These are phyloP conservation scores for Ondatra zibethicus DNA, from an alignment of 2,113 vertebrate species.

Conservation along the genomic window DNA sequence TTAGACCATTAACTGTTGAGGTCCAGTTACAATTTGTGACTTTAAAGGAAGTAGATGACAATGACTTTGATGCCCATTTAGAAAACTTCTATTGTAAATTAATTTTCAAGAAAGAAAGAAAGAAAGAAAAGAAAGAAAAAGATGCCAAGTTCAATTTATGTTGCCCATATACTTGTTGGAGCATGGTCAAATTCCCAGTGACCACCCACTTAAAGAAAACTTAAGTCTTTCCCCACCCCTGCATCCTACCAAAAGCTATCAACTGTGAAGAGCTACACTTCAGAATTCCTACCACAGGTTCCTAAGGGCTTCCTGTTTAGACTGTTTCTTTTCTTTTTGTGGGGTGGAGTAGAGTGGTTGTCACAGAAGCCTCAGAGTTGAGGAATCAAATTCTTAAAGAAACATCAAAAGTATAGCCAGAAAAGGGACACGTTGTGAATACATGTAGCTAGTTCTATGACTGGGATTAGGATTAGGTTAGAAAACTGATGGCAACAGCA, in stretches of 20 bases:
- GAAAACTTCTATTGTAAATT: not conserved
- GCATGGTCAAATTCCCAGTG: not conserved
- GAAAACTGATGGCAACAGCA: not conserved
- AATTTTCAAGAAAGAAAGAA: not conserved
- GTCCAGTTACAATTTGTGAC: not conserved
- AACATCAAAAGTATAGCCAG: not conserved
- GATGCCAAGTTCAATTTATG: not conserved
- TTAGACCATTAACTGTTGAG: not conserved
- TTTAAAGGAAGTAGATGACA: not conserved
- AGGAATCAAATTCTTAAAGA: not conserved
- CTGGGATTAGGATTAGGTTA: not conserved
- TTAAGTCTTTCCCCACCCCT: not conserved
- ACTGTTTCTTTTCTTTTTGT: not conserved
- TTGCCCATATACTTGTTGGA: not conserved
- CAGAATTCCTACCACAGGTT: not conserved
- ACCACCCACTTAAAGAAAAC: not conserved
- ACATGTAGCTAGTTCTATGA: not conserved
- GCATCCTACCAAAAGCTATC: not conserved
- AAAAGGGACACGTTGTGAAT: not conserved
- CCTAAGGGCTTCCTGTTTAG: not conserved
- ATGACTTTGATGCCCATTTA: not conserved
- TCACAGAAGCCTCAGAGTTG: not conserved
- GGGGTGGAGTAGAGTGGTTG: not conserved
- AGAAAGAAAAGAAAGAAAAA: not conserved
- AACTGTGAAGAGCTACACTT: not conserved